phyloP scores from a whole-genome alignment of 2,113 vertebrate genomes.

The Astatoreochromis straeleni region DNA sequence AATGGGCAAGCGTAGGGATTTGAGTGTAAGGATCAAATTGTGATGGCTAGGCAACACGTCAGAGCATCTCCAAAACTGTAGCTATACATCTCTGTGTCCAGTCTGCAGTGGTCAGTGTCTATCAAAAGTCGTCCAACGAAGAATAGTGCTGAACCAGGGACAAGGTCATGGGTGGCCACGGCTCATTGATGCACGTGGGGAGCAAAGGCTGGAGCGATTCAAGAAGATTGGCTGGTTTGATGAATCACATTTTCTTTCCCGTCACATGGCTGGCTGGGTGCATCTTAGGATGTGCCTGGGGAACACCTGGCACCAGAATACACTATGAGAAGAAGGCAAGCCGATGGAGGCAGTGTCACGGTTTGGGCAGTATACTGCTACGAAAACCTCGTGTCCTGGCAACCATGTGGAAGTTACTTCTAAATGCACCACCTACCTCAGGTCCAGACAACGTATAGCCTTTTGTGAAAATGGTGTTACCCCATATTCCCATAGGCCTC shows the following conservation, averaged over 20 bases:
- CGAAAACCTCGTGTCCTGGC: not conserved
- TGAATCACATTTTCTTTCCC: not conserved
- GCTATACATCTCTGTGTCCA: not conserved
- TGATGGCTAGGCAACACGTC: not conserved
- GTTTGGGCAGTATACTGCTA: not conserved
- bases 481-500: not conserved
- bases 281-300: not conserved
- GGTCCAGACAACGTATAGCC: not conserved
- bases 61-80: not conserved
- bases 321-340: not conserved
- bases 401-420: not conserved
- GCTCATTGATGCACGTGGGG: not conserved
- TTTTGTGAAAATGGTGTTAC: not conserved
- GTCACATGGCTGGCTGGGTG: not conserved
- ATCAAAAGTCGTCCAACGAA: not conserved
- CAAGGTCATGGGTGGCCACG: not conserved
- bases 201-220: not conserved
- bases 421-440: not conserved
- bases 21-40: not conserved
- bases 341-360: fast-evolving
- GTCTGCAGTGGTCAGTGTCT: not conserved
- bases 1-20: not conserved
- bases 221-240: not conserved
- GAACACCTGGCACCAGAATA: not conserved
- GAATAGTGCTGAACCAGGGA: not conserved